phyloP scores from a whole-genome alignment of 2,888 invertebrate species.

The Andrena marginata region DNA sequence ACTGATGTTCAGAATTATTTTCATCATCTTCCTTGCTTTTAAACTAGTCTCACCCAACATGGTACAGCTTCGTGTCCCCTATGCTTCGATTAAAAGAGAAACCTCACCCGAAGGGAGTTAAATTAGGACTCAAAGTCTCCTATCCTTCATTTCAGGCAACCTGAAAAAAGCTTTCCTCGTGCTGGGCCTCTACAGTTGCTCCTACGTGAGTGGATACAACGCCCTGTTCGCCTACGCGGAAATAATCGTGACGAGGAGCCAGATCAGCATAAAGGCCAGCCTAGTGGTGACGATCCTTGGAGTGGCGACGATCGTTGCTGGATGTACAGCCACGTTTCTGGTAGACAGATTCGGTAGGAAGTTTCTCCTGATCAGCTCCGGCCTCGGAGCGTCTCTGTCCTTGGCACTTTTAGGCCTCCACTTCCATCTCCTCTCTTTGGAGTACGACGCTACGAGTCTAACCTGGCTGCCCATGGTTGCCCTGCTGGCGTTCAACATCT shows the following conservation, averaged over 20 bases:
- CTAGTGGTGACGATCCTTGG: constrained; percentile 86
- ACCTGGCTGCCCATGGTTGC: constrained; percentile 78
- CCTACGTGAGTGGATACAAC: constrained; percentile 85
- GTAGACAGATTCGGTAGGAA: constrained; percentile 86
- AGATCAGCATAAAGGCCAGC: constrained; percentile 80
- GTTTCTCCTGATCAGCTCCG: constrained; percentile 85
- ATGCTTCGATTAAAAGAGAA: too few relatives aligned
- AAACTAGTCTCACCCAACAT: too few relatives aligned
- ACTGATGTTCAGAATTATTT: too few relatives aligned
- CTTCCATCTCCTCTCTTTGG: constrained; percentile 74
- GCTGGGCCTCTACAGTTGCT: constrained; percentile 85
- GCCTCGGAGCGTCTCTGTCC: constrained; percentile 80
- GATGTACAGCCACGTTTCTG: constrained; percentile 82
- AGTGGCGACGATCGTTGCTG: constrained; percentile 85
- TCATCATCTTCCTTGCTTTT: too few relatives aligned
- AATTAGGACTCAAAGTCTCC: background rate
- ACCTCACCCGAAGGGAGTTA: too few relatives aligned
- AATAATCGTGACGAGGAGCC: constrained; percentile 82
- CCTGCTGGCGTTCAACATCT: constrained; percentile 73
- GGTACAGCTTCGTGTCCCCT: too few relatives aligned
- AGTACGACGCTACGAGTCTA: constrained; percentile 53
- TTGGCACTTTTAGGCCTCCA: constrained; percentile 77
- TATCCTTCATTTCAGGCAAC: constrained; percentile 75
- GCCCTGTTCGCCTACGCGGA: constrained; percentile 84
- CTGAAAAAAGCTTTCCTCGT: constrained; percentile 84